Conservation (phyloP, 2,113 vertebrate genomes). For the Rynchops niger region DNA sequence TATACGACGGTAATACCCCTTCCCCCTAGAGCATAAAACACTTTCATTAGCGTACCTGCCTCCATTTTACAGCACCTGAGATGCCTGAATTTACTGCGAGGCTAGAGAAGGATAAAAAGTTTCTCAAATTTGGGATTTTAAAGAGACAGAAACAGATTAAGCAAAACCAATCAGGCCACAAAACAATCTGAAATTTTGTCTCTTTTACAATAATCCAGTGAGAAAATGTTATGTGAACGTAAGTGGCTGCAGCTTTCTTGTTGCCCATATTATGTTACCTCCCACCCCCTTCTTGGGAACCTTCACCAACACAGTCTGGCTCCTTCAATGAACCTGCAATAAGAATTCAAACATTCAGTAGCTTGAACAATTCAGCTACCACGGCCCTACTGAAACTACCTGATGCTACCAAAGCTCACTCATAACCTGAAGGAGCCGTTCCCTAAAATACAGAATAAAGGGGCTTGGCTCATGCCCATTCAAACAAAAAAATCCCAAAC, state of each 20-base stretch:
- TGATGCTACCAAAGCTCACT: not conserved
- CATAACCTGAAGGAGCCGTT: not conserved
- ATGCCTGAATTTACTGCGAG: not conserved
- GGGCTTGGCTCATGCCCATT: not conserved
- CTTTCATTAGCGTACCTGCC: too few relatives aligned
- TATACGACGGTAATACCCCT: not conserved
- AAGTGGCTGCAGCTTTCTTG: not conserved
- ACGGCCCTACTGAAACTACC: not conserved
- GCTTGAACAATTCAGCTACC: not conserved
- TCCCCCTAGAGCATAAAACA: not conserved
- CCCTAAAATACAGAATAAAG: not conserved
- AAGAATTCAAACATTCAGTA: fast-evolving
- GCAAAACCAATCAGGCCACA: not conserved
- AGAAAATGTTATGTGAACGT: not conserved
- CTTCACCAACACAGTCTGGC: not conserved
- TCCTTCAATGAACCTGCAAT: not conserved
- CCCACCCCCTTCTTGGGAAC: not conserved
- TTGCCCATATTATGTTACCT: not conserved
- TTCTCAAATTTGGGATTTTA: not conserved
- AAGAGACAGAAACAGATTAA: not conserved
- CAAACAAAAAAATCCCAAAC: too few relatives aligned
- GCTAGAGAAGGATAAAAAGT: not conserved
- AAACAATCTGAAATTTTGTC: not conserved
- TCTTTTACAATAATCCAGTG: fast-evolving
- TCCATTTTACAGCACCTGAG: not conserved